Conservation (phyloP, 2,113 vertebrate species). For the Pseudorectes ferrugineus region DNA sequence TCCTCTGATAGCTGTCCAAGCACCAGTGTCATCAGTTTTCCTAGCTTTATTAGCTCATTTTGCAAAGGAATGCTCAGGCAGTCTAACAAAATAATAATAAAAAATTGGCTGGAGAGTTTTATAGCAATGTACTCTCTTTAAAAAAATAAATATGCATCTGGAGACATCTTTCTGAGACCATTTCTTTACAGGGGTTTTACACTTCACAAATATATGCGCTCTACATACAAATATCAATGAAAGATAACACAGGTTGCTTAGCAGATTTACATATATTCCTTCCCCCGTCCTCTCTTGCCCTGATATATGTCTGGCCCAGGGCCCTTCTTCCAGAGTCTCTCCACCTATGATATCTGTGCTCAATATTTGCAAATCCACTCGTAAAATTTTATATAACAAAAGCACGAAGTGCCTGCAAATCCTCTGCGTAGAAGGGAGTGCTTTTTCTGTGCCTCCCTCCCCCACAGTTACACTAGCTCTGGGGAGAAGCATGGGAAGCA, state of each 20-base stretch:
- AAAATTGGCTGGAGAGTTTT: slow-evolving; percentile 20
- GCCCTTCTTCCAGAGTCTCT: neutral
- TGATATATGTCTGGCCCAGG: neutral
- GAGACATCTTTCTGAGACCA: slow-evolving; percentile 6
- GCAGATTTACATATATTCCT: neutral
- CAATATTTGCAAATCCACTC: slow-evolving; percentile 3
- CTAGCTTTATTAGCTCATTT: slow-evolving; percentile 53
- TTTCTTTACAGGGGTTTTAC: neutral
- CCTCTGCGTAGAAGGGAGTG: neutral
- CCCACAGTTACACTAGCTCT: neutral
- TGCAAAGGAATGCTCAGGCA: slow-evolving; percentile 38
- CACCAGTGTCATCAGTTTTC: slow-evolving; percentile 46
- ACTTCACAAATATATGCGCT: neutral
- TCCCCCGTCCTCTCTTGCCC: neutral
- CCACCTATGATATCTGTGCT: neutral
- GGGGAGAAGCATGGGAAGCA: neutral
- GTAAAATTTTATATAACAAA: slow-evolving; percentile 39
- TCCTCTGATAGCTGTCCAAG: slow-evolving; percentile 57
- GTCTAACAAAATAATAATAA: slow-evolving; percentile 35
- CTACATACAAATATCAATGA: neutral
- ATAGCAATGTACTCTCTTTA: neutral
- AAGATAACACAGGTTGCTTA: neutral
- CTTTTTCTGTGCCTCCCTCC: slow-evolving; percentile 47
- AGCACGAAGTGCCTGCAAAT: neutral
- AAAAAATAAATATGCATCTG: slow-evolving; percentile 9